phyloP scores from a whole-genome alignment of 2,888 invertebrate genomes.

The Tigriopus californicus region DNA sequence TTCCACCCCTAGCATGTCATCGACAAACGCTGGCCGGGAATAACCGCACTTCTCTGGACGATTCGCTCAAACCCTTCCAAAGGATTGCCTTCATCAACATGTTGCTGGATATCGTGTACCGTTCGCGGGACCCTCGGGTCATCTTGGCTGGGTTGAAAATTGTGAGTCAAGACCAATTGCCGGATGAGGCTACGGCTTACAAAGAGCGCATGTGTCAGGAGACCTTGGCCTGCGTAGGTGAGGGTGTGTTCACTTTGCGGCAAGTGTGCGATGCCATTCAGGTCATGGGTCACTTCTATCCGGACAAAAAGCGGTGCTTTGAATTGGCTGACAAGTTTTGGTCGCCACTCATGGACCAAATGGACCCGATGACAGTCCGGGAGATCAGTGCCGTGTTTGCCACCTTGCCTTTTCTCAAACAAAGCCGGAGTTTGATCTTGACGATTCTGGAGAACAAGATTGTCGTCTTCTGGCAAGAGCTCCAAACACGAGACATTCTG shows the following conservation, averaged over 20 bases:
- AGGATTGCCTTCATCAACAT: constrained; percentile 29
- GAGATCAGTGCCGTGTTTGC: constrained; percentile 38
- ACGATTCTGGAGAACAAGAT: not conserved
- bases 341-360: constrained; percentile 40
- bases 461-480: not conserved
- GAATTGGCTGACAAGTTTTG: constrained; percentile 42
- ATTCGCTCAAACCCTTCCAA: not conserved
- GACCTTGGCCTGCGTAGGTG: constrained; percentile 38
- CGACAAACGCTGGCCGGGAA: no score
- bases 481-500: not conserved
- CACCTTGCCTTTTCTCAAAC: constrained; percentile 37
- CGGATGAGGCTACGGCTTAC: not conserved
- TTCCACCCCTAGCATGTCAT: no score
- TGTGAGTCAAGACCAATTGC: constrained; percentile 20
- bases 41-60: no score
- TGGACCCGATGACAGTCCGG: no score
- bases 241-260: constrained; percentile 37
- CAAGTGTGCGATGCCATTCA: constrained; percentile 41
- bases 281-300: constrained; percentile 34
- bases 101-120: constrained; percentile 31
- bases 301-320: constrained; percentile 26
- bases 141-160: constrained; percentile 29
- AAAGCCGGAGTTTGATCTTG: constrained; percentile 30
- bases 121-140: constrained; percentile 26
- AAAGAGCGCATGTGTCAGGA: constrained; percentile 36